Conservation (phyloP, 2,797 vertebrate species). For the Eulemur albifrons region DNA sequence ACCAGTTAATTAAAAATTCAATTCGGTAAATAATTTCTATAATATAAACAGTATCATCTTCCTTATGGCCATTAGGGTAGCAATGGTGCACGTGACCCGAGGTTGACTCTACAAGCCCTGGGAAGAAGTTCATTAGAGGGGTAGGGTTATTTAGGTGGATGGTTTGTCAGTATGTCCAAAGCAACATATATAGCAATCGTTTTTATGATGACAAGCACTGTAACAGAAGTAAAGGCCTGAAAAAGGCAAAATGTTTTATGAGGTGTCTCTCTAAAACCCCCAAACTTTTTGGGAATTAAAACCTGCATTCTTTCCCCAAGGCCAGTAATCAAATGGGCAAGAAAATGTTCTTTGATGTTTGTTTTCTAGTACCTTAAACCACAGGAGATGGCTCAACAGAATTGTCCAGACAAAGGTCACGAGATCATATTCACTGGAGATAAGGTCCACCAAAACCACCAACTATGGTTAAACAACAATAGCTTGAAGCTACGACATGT, state of each 20-base stretch:
- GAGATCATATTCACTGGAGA: background rate
- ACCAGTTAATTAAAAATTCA: constrained; percentile 42
- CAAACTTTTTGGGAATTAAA: background rate
- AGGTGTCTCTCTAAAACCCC: background rate
- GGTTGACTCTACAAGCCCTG: background rate
- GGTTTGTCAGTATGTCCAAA: constrained; percentile 35
- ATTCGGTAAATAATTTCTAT: constrained; percentile 24
- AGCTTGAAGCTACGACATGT: background rate
- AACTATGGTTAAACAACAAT: background rate
- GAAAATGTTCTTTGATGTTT: background rate
- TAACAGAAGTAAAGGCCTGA: background rate
- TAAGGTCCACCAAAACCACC: background rate
- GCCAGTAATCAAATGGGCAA: background rate
- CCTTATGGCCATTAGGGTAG: background rate
- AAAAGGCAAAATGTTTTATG: background rate
- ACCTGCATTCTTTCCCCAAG: background rate
- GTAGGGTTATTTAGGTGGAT: background rate
- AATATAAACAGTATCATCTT: background rate
- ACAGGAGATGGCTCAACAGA: background rate
- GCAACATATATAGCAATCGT: background rate
- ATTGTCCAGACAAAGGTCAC: background rate
- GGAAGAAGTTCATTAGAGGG: background rate
- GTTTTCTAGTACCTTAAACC: background rate
- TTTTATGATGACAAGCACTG: constrained; percentile 42
- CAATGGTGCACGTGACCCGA: background rate